Evolutionary conservation across 2,113 vertebrate genomes (phyloP).

Genomic region (Epinephelus lanceolatus): DNA sequence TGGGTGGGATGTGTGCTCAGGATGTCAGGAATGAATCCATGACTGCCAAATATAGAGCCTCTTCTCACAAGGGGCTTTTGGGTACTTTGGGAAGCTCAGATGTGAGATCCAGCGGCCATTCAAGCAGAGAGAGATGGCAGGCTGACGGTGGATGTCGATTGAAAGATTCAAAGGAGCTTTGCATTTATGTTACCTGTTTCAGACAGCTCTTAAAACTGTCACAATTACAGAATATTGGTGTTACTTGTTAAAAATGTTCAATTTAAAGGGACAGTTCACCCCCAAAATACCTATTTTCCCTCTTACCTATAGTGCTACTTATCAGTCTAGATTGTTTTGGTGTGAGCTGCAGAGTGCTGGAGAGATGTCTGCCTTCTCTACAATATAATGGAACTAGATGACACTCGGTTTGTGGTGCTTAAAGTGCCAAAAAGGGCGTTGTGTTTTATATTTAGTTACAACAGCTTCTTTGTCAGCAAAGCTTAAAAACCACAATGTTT

Average conservation of each 20-base stretch:
- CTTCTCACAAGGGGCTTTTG: constrained; percentile 31
- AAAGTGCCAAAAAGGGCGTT: no score
- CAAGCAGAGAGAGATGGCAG: constrained; percentile 22
- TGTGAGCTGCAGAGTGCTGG: no score
- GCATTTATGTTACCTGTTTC: background rate
- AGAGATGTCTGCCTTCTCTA: no score
- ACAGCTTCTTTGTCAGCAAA: no score
- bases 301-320: no score
- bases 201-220: background rate
- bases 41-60: constrained; percentile 60
- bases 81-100: constrained; percentile 41
- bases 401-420: no score
- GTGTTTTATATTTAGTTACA: no score
- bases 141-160: constrained; percentile 2
- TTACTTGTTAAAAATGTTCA: background rate
- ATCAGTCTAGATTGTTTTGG: no score
- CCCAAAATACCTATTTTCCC: no score
- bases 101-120: constrained; percentile 24
- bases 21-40: constrained; percentile 51
- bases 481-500: no score
- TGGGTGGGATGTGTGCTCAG: constrained; percentile 54
- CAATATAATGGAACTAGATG: no score
- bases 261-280: background rate
- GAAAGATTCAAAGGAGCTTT: constrained; percentile 1
- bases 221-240: background rate